Evolutionary conservation across 2,888 invertebrate genomes (phyloP).

Genomic region (Tenthredo notha): DNA sequence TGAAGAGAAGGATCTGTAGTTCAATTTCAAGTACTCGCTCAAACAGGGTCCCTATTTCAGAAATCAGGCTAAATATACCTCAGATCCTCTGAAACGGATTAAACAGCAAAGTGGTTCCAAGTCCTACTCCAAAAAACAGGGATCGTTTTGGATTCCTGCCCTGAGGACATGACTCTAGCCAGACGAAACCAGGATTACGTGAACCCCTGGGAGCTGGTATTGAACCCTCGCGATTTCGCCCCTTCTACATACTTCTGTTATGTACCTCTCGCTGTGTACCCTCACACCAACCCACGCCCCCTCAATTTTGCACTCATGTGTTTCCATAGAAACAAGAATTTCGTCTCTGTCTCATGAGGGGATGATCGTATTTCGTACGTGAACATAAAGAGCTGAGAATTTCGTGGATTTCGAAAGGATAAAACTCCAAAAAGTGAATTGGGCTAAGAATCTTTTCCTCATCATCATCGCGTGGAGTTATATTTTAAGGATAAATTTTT

Average conservation of each 20-base stretch:
- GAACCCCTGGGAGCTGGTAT: constrained; percentile 15
- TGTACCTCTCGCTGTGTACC: neutral
- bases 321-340: neutral
- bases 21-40: neutral
- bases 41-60: neutral
- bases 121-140: neutral
- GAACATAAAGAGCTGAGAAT: too few relatives aligned
- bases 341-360: neutral
- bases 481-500: neutral
- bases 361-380: neutral
- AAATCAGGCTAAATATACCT: neutral
- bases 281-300: neutral
- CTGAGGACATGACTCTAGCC: constrained; percentile 22
- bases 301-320: neutral
- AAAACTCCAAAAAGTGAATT: too few relatives aligned
- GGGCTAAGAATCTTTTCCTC: too few relatives aligned
- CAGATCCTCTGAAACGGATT: constrained; percentile 32
- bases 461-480: too few relatives aligned
- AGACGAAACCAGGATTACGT: constrained; percentile 17
- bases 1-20: neutral
- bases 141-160: neutral
- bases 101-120: neutral
- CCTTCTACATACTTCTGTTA: neutral
- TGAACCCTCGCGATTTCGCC: constrained; percentile 39
- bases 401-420: too few relatives aligned